Conservation (phyloP, 2,888 invertebrate genomes). For the Elysia crispata region DNA sequence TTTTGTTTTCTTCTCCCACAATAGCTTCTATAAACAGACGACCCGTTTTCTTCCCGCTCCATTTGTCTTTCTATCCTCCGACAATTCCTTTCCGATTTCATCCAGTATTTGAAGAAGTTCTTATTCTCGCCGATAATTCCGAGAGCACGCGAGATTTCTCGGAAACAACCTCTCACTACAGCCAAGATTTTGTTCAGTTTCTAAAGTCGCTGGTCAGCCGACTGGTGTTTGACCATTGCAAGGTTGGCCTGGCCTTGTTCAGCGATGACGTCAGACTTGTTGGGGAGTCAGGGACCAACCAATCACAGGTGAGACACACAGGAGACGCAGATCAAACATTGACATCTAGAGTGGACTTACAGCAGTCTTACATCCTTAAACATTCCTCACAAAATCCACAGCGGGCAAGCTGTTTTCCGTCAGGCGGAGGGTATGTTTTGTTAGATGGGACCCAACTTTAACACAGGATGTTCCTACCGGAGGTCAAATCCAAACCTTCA, state of each 20-base stretch:
- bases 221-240: background rate
- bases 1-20: too few species aligned
- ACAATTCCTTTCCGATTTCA: background rate
- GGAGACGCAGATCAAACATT: too few species aligned
- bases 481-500: too few species aligned
- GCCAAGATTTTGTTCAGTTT: background rate
- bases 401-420: too few species aligned
- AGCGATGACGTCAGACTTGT: conserved; percentile 7
- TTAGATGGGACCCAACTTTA: too few species aligned
- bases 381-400: too few species aligned
- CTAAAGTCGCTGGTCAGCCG: background rate
- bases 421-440: too few species aligned
- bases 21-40: too few species aligned
- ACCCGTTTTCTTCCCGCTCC: too few species aligned
- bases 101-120: conserved; percentile 2
- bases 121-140: background rate
- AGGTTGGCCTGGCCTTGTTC: background rate
- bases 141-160: conserved; percentile 16
- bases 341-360: too few species aligned
- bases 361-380: too few species aligned
- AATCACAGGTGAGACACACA: background rate
- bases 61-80: background rate
- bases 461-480: too few species aligned
- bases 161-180: background rate
- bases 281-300: background rate